Conservation (phyloP, 2,888 invertebrate genomes). For the Chrysina gloriosa region DNA sequence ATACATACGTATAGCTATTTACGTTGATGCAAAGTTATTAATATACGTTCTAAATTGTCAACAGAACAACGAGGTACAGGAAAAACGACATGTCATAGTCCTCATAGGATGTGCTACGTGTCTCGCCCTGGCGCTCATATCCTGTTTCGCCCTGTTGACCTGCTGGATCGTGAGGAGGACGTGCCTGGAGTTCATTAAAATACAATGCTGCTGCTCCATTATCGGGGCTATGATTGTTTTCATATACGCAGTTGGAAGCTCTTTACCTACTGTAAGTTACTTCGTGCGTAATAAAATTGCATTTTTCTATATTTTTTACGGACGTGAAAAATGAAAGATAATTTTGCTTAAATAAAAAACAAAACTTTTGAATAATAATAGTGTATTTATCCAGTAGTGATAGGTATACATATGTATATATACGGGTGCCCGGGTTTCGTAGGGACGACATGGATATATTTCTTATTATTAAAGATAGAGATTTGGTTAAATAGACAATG, state of each 20-base stretch:
- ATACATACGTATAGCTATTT: too few relatives aligned
- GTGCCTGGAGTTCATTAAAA: slow-evolving; percentile 74
- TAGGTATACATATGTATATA: too few relatives aligned
- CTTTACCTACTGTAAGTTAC: slow-evolving; percentile 67
- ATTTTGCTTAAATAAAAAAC: too few relatives aligned
- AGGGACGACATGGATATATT: too few relatives aligned
- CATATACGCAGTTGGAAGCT: slow-evolving; percentile 66
- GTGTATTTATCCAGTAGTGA: too few relatives aligned
- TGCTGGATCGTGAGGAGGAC: slow-evolving; percentile 68
- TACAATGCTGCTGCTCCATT: slow-evolving; percentile 76
- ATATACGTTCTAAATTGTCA: slow-evolving; percentile 4
- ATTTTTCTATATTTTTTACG: too few relatives aligned
- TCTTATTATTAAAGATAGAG: too few relatives aligned
- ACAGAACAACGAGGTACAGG: slow-evolving; percentile 23
- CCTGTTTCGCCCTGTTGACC: slow-evolving; percentile 65
- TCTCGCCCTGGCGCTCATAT: slow-evolving; percentile 65
- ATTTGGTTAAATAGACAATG: too few relatives aligned
- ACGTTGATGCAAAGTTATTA: too few relatives aligned
- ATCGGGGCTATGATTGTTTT: slow-evolving; percentile 77
- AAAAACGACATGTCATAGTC: slow-evolving; percentile 61
- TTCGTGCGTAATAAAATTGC: neutral
- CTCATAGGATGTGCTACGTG: slow-evolving; percentile 69
- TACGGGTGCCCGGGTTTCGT: too few relatives aligned
- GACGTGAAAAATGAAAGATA: too few relatives aligned
- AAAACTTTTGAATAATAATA: too few relatives aligned